Evolutionary conservation across 2,888 invertebrate genomes (phyloP).

Genomic region (Agriopis leucophaearia): DNA sequence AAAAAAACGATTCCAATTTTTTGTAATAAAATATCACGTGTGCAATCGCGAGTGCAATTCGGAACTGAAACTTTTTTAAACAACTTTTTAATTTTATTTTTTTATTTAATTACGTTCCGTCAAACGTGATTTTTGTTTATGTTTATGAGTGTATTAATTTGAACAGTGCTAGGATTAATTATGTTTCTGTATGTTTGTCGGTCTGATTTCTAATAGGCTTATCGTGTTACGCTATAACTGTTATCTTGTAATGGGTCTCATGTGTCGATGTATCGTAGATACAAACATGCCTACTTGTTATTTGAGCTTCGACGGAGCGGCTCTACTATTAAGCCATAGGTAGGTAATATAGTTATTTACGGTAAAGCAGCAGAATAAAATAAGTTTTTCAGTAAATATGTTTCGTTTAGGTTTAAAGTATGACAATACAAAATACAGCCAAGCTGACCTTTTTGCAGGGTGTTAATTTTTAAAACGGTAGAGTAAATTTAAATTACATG

Average conservation of each 20-base stretch:
- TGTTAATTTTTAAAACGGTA: not conserved
- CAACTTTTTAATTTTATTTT: not conserved
- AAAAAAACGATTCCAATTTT: constrained; percentile 36
- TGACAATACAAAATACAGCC: not conserved
- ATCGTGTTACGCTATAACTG: constrained; percentile 58
- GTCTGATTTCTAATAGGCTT: constrained; percentile 62
- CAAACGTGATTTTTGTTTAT: constrained; percentile 14
- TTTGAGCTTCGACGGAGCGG: constrained; percentile 37
- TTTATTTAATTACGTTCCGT: constrained; percentile 16
- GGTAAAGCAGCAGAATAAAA: not conserved
- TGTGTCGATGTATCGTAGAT: constrained; percentile 41
- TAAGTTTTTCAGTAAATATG: not conserved
- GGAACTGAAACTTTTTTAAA: constrained; percentile 8
- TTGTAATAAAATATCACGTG: constrained; percentile 27
- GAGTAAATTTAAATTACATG: no score
- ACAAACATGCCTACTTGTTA: constrained; percentile 31
- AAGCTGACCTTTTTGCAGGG: not conserved
- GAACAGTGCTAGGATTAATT: constrained; percentile 23
- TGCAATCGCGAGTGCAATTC: constrained; percentile 23
- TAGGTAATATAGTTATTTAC: constrained; percentile 1
- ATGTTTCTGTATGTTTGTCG: constrained; percentile 49
- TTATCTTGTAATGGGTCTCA: constrained; percentile 50
- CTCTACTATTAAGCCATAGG: not conserved
- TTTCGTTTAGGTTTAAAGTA: not conserved
- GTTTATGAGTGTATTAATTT: constrained; percentile 34